Evolutionary conservation across 2,797 vertebrate species (phyloP).

Genomic region (Acipenser transmontanus): DNA sequence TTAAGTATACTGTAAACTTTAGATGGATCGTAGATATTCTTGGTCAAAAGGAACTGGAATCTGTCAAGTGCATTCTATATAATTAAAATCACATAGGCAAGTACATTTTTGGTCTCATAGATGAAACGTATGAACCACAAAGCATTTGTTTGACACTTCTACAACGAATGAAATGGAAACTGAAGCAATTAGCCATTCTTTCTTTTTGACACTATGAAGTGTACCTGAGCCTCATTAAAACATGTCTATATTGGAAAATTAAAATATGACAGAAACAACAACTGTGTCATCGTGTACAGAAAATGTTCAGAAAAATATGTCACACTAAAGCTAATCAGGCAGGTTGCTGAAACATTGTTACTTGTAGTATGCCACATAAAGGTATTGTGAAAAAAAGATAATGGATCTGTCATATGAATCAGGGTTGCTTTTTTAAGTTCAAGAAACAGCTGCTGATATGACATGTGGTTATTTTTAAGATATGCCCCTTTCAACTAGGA

Average conservation of each 20-base stretch:
- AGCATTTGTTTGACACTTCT: neutral
- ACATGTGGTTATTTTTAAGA: neutral
- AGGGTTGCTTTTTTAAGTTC: neutral
- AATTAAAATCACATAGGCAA: neutral
- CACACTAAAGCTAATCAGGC: neutral
- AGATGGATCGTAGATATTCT: neutral
- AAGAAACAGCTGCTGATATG: neutral
- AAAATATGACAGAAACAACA: neutral
- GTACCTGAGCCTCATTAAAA: conserved; percentile 1
- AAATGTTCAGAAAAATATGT: neutral
- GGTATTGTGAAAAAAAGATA: neutral
- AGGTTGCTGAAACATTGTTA: neutral
- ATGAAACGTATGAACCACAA: neutral
- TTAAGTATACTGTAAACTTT: neutral
- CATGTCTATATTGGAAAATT: neutral
- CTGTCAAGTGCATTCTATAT: neutral
- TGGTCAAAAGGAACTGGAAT: neutral
- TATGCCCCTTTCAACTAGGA: neutral
- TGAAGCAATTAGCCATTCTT: conserved; percentile 1
- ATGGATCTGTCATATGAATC: neutral
- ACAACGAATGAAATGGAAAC: neutral
- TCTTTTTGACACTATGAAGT: neutral
- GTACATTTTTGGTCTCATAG: neutral
- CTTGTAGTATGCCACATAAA: neutral
- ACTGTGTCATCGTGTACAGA: neutral